Conservation (phyloP, 2,888 invertebrate genomes). For the Hymenopus coronatus region DNA sequence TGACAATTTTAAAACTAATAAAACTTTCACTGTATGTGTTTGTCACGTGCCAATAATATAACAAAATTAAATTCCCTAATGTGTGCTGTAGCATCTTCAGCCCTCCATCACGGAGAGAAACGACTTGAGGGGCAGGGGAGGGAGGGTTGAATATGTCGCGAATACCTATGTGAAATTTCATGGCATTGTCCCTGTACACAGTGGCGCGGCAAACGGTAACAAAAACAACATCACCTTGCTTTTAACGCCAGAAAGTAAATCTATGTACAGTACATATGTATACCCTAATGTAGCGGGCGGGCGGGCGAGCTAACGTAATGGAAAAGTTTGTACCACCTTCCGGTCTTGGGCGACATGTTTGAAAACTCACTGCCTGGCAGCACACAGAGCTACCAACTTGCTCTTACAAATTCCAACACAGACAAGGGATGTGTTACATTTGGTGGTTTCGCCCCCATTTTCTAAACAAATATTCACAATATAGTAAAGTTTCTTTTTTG, state of each 20-base stretch:
- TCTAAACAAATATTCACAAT: no score
- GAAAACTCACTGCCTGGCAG: not conserved
- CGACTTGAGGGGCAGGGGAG: no score
- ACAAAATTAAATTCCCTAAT: no score
- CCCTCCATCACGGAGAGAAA: no score
- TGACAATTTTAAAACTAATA: no score
- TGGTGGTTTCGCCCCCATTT: no score
- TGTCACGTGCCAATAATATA: no score
- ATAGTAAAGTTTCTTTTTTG: no score
- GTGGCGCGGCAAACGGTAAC: not conserved
- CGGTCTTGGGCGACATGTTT: not conserved
- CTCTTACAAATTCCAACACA: no score
- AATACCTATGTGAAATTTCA: not conserved
- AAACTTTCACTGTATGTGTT: no score
- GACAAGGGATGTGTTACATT: no score
- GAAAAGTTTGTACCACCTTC: not conserved
- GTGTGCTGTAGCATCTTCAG: no score
- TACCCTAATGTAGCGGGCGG: not conserved
- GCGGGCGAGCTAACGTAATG: not conserved
- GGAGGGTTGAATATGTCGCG: not conserved
- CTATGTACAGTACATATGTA: conserved; percentile 7
- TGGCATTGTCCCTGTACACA: not conserved
- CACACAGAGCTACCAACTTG: not conserved
- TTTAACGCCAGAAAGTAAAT: conserved; percentile 25
- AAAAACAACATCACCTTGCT: conserved; percentile 23